These are phyloP conservation scores for Drosophila leonis DNA, from an alignment of 2,888 invertebrate species.

Conservation along the genomic window DNA sequence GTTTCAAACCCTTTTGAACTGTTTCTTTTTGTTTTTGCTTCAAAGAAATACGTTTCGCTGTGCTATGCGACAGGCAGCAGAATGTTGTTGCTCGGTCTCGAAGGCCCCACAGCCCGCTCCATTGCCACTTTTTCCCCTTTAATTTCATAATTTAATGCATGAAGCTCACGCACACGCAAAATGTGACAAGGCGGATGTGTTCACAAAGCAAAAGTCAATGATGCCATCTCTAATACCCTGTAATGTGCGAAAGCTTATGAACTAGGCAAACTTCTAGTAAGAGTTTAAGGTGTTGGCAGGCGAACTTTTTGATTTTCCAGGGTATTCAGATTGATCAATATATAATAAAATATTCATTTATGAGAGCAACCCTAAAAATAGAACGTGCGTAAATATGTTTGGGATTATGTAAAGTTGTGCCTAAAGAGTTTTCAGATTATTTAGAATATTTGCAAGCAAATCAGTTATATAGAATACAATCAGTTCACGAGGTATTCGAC, in stretches of 20 bases:
- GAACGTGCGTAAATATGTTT: not conserved
- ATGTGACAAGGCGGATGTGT: constrained; percentile 35
- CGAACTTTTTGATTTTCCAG: not conserved
- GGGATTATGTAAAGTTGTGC: not conserved
- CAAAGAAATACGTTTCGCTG: constrained; percentile 52
- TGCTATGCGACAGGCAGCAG: constrained; percentile 44
- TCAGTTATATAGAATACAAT: not conserved
- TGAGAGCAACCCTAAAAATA: not conserved
- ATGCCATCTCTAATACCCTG: constrained; percentile 32
- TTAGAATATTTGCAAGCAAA: not conserved
- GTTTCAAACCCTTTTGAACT: constrained; percentile 48
- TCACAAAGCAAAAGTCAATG: not conserved
- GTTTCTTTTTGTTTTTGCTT: not conserved
- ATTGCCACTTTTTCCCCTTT: not conserved
- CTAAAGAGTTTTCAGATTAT: not conserved
- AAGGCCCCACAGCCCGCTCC: not conserved
- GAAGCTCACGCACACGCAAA: constrained; percentile 58
- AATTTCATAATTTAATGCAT: constrained; percentile 71
- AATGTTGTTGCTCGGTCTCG: constrained; percentile 3
- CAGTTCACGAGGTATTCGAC: constrained; percentile 1
- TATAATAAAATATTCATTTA: not conserved
- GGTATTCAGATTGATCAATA: constrained; percentile 7
- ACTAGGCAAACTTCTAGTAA: not conserved
- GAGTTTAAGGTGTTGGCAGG: no score
- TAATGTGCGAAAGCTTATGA: no score